phyloP scores from a whole-genome alignment of 2,113 vertebrate genomes.

The Acrocephalus arundinaceus region DNA sequence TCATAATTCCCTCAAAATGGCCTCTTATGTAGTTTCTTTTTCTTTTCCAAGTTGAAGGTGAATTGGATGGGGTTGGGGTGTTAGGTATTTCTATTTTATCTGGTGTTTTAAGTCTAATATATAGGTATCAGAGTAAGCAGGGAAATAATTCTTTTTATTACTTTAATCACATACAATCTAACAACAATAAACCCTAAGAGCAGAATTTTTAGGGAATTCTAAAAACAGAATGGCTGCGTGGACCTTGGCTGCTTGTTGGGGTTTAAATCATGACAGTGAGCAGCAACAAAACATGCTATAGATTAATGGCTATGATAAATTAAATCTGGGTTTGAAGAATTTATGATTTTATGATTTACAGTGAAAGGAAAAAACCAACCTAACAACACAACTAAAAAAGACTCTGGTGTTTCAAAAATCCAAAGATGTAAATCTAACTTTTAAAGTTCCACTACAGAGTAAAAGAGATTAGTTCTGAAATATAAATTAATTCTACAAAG shows the following conservation, averaged over 20 bases:
- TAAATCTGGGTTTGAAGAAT: neutral
- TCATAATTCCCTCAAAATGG: neutral
- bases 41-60: neutral
- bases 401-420: neutral
- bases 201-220: neutral
- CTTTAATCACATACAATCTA: neutral
- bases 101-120: neutral
- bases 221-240: neutral
- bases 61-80: neutral
- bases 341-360: neutral
- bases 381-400: neutral
- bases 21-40: neutral
- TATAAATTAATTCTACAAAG: neutral
- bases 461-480: neutral
- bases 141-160: neutral
- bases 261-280: neutral
- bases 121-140: neutral
- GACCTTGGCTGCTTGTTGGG: neutral
- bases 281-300: neutral
- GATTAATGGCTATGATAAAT: neutral
- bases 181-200: neutral
- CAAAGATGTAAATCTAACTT: neutral
- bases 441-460: neutral
- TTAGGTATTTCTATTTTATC: neutral
- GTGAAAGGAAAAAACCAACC: accelerated